Percentiles rank a stretch among this genome's conserved stretches.
Conservation (phyloP, 2,888 invertebrate species). For the Digitonthophagus gazella region DNA sequence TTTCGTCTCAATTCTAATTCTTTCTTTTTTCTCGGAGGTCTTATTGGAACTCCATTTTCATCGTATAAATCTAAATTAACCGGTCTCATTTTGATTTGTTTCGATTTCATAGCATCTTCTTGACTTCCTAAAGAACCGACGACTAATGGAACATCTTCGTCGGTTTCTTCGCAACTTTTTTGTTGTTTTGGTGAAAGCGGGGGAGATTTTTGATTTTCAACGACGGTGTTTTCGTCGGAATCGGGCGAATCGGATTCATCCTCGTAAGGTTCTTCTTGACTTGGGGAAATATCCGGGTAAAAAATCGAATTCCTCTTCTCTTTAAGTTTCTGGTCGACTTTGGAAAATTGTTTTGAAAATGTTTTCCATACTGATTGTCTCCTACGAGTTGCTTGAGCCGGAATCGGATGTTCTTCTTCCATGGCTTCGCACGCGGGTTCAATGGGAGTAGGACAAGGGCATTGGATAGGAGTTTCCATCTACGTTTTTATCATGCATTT, state of each 20-base stretch:
- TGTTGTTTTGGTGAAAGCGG: slow-evolving; percentile 36
- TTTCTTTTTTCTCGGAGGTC: slow-evolving; percentile 56
- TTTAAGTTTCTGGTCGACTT: slow-evolving; percentile 73
- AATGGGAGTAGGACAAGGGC: slow-evolving; percentile 53
- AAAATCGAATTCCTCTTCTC: slow-evolving; percentile 52
- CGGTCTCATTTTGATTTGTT: slow-evolving; percentile 54
- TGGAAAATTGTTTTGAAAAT: slow-evolving; percentile 77
- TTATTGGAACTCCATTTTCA: slow-evolving; percentile 55
- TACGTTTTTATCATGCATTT: slow-evolving; percentile 45
- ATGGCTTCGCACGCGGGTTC: slow-evolving; percentile 52
- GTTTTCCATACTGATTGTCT: slow-evolving; percentile 71
- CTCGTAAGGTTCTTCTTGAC: slow-evolving; percentile 32
- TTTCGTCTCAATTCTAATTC: slow-evolving; percentile 49
- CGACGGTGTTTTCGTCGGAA: slow-evolving; percentile 42
- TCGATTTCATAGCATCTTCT: slow-evolving; percentile 35
- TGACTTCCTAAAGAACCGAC: slow-evolving; percentile 43
- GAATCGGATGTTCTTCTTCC: slow-evolving; percentile 41
- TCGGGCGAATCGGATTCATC: slow-evolving; percentile 42
- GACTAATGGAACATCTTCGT: slow-evolving; percentile 36
- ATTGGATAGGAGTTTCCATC: slow-evolving; percentile 49
- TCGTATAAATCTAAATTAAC: slow-evolving; percentile 64
- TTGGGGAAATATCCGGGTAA: slow-evolving; percentile 43
- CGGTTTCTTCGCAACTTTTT: slow-evolving; percentile 50
- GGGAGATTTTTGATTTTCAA: slow-evolving; percentile 36
- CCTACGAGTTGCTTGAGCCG: slow-evolving; percentile 52